Conservation (phyloP, 2,797 vertebrate species). For the Bovichtus variegatus region DNA sequence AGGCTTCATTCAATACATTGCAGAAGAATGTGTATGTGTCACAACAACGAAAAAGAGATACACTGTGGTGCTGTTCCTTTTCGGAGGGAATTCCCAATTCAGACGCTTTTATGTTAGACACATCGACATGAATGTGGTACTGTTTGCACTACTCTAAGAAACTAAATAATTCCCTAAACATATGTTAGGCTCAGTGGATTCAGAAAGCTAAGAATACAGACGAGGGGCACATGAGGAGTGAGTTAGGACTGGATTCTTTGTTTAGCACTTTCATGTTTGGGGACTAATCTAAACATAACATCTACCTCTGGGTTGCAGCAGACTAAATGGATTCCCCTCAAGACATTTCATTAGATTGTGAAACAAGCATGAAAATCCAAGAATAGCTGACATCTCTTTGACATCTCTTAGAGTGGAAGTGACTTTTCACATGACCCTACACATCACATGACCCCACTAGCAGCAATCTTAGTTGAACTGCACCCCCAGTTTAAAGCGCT, state of each 20-base stretch:
- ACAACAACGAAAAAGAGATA: not conserved
- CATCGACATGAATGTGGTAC: slow-evolving; percentile 5
- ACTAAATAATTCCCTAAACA: not conserved
- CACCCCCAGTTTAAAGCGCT: slow-evolving; percentile 28
- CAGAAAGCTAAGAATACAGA: not conserved
- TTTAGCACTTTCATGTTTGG: slow-evolving; percentile 51
- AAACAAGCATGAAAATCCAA: slow-evolving; percentile 67
- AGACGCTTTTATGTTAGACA: not conserved
- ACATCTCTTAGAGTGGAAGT: slow-evolving; percentile 67
- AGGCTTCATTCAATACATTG: not conserved
- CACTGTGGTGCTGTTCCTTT: not conserved
- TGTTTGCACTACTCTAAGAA: not conserved
- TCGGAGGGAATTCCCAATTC: not conserved
- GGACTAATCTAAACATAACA: slow-evolving; percentile 59
- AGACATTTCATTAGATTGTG: slow-evolving; percentile 61
- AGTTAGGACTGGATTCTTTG: slow-evolving; percentile 55
- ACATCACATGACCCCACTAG: slow-evolving; percentile 56
- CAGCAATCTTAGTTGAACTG: slow-evolving; percentile 27
- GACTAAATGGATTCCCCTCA: slow-evolving; percentile 48
- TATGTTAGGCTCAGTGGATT: slow-evolving; percentile 5
- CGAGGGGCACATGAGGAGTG: slow-evolving; percentile 45
- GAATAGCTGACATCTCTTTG: slow-evolving; percentile 66
- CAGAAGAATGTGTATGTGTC: not conserved
- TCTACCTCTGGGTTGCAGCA: slow-evolving; percentile 52
- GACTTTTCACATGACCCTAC: slow-evolving; percentile 72